Conservation (phyloP, 2,113 vertebrate species). For the Cariama cristata region DNA sequence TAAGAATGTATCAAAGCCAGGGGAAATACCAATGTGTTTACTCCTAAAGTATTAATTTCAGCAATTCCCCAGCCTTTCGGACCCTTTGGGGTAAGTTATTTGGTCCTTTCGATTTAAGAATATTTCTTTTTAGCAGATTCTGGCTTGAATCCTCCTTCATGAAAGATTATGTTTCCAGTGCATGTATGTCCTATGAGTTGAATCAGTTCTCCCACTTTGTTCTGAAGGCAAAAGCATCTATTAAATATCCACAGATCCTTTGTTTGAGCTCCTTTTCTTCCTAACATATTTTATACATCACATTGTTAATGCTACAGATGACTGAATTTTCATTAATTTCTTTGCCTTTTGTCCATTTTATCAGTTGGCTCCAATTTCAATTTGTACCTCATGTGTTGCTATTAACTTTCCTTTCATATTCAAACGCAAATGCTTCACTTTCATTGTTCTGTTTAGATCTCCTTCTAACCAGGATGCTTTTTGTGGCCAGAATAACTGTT, state of each 20-base stretch:
- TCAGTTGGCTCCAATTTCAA: not conserved
- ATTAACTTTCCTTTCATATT: not conserved
- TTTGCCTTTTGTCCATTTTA: not conserved
- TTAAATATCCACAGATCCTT: not conserved
- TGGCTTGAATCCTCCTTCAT: not conserved
- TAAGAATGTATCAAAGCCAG: slow-evolving; percentile 28
- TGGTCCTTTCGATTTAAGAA: slow-evolving; percentile 28
- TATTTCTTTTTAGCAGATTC: slow-evolving; percentile 16
- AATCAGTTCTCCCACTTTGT: not conserved
- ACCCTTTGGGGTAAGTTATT: not conserved
- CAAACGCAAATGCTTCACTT: not conserved
- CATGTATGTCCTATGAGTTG: not conserved
- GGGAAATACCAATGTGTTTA: slow-evolving; percentile 44
- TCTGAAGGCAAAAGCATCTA: not conserved
- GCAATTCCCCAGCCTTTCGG: not conserved
- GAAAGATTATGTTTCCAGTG: not conserved
- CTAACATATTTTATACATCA: not conserved
- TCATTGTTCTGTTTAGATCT: not conserved
- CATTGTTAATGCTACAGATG: not conserved
- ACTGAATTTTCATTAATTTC: not conserved
- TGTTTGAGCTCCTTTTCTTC: not conserved
- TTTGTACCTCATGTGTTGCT: not conserved
- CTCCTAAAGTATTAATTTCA: slow-evolving; percentile 16
- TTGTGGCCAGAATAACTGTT: not conserved
- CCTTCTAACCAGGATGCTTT: not conserved